phyloP scores from a whole-genome alignment of 2,113 vertebrate genomes.

The Rhynchomys soricoides region DNA sequence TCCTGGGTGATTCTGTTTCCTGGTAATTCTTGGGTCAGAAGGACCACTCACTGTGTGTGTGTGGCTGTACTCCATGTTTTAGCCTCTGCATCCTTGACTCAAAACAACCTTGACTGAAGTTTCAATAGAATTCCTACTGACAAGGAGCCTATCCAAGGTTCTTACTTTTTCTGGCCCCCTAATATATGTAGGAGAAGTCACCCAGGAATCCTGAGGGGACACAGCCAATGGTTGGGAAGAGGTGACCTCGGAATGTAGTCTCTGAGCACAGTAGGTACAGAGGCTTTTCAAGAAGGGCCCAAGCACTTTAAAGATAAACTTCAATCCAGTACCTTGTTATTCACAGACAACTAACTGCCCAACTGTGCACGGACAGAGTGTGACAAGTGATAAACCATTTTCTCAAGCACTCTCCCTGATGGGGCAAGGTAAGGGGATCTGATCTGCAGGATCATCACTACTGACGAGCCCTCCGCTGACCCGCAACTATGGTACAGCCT shows the following conservation, averaged over 20 bases:
- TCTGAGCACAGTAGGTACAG: background rate
- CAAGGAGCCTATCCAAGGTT: background rate
- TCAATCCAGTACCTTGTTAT: constrained; percentile 18
- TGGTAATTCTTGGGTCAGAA: constrained; percentile 1
- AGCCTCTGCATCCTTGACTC: background rate
- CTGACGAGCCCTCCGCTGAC: background rate
- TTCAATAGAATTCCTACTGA: constrained; percentile 11
- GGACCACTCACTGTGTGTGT: background rate
- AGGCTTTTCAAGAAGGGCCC: constrained; percentile 22
- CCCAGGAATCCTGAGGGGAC: background rate
- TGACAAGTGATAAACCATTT: background rate
- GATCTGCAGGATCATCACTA: background rate
- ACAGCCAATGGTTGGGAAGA: background rate
- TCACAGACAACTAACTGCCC: background rate
- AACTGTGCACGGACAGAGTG: background rate
- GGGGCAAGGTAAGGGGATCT: background rate
- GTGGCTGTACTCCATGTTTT: background rate
- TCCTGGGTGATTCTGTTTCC: background rate
- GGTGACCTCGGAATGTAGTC: background rate
- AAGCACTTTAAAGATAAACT: constrained; percentile 26
- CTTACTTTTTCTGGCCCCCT: constrained; percentile 2
- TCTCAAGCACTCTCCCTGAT: background rate
- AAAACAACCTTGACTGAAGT: background rate
- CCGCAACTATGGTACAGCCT: background rate
- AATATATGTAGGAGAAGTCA: background rate